Percentiles rank a stretch among this genome's conserved stretches.
Evolutionary conservation across 2,113 vertebrate genomes (phyloP).

Genomic region (Aegithalos caudatus): DNA sequence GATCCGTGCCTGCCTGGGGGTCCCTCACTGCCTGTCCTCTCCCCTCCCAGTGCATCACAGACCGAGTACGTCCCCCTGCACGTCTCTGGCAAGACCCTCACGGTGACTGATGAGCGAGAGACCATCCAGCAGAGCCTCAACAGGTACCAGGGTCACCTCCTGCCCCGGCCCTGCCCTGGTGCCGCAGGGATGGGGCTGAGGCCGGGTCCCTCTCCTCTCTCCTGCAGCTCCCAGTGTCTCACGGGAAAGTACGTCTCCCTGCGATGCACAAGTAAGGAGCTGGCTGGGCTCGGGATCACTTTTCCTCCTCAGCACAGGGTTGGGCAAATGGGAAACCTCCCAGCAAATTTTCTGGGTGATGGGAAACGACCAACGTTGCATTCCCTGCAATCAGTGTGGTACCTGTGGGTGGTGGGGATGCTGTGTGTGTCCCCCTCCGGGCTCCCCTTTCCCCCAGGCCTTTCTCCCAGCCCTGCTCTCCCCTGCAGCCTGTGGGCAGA

Average conservation of each 20-base stretch:
- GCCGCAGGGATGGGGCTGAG: background rate
- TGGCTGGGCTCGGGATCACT: background rate
- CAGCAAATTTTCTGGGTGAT: background rate
- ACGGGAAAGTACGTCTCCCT: slow-evolving; percentile 69
- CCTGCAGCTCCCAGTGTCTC: slow-evolving; percentile 66
- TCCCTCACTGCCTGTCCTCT: background rate
- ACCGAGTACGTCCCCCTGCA: slow-evolving; percentile 35
- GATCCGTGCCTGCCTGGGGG: background rate
- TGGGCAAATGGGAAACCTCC: accelerated
- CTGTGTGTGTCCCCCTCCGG: accelerated
- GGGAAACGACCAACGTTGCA: no score
- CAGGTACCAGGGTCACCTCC: slow-evolving; percentile 14
- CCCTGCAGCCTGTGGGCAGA: slow-evolving; percentile 83
- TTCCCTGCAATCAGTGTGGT: background rate
- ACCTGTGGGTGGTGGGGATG: background rate
- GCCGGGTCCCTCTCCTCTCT: background rate
- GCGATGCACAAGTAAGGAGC: slow-evolving; percentile 77
- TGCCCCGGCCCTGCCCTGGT: background rate
- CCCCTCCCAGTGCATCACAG: slow-evolving; percentile 13
- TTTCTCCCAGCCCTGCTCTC: background rate
- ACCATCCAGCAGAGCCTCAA: slow-evolving; percentile 76
- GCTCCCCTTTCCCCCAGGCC: background rate
- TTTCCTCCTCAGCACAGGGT: background rate
- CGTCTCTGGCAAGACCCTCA: slow-evolving; percentile 46
- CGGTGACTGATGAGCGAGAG: background rate